Evolutionary conservation across 2,113 vertebrate genomes (phyloP).

Genomic region (Trematocara macrostoma): DNA sequence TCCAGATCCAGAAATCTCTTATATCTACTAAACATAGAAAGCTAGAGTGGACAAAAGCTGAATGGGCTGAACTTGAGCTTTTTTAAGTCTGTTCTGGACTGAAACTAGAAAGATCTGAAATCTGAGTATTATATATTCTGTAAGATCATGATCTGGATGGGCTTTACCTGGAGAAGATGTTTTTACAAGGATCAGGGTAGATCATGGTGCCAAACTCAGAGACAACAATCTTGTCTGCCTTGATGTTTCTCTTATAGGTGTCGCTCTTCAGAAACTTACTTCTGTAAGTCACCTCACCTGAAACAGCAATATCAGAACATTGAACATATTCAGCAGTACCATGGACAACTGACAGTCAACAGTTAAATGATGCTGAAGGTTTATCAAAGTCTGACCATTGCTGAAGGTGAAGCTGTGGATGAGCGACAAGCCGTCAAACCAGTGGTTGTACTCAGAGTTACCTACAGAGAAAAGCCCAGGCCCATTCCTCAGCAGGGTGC

Average conservation of each 20-base stretch:
- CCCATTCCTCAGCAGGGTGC: conserved; percentile 85
- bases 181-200: conserved; percentile 92
- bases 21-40: background rate
- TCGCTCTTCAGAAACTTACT: conserved; percentile 89
- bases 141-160: background rate
- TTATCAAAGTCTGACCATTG: conserved; percentile 70
- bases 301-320: background rate
- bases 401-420: conserved; percentile 88
- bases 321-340: background rate
- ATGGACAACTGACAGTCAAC: background rate
- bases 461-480: conserved; percentile 87
- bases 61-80: background rate
- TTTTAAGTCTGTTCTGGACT: background rate
- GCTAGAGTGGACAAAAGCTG: background rate
- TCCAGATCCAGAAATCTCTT: background rate
- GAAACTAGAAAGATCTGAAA: background rate
- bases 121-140: background rate
- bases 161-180: conserved; percentile 88
- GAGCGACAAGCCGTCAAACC: conserved; percentile 92
- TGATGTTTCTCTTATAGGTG: conserved; percentile 79
- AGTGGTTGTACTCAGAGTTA: conserved; percentile 84
- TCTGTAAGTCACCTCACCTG: conserved; percentile 88
- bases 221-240: conserved; percentile 85
- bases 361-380: background rate
- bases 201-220: conserved; percentile 95